Evolutionary conservation across 2,797 vertebrate species (phyloP).

Genomic region (Synanceia verrucosa): DNA sequence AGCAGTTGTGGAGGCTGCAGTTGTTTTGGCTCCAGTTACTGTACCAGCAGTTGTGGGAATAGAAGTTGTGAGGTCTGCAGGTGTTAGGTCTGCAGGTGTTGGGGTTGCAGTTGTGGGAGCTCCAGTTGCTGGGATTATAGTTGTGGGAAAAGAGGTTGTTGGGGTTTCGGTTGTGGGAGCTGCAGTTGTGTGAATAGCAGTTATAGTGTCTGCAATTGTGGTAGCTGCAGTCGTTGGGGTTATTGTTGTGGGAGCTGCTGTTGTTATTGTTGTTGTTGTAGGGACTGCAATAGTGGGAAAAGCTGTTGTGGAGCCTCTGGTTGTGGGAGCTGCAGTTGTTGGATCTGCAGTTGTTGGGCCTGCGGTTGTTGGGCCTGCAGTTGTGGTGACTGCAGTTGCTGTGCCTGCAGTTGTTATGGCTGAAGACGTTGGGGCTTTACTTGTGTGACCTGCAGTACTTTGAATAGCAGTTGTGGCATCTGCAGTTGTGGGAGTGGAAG

Average conservation of each 20-base stretch:
- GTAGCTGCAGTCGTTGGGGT: background rate
- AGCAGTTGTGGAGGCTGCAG: too few species aligned
- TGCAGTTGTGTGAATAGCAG: background rate
- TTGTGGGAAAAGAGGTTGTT: too few species aligned
- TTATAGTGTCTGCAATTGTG: fast-evolving
- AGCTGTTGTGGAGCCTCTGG: background rate
- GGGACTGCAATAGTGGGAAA: too few species aligned
- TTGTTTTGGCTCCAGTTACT: too few species aligned
- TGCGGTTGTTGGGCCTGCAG: too few species aligned
- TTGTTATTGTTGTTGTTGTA: background rate
- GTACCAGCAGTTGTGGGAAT: too few species aligned
- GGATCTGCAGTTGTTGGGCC: background rate
- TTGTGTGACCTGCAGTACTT: background rate
- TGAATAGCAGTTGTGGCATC: fast-evolving
- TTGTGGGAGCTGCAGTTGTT: background rate
- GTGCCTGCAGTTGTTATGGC: background rate
- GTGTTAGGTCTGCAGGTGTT: too few species aligned
- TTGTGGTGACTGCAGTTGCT: too few species aligned
- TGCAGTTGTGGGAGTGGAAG: background rate
- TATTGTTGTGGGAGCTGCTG: fast-evolving
- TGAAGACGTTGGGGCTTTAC: background rate
- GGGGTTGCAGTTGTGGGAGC: too few species aligned
- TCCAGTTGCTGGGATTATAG: fast-evolving
- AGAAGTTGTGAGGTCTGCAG: too few species aligned
- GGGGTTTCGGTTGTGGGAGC: background rate